A percentile compares a stretch with the other conserved stretches of the same genome.
Evolutionary conservation across 2,113 vertebrate genomes (phyloP).

Genomic region (Rhodinocichla rosea): DNA sequence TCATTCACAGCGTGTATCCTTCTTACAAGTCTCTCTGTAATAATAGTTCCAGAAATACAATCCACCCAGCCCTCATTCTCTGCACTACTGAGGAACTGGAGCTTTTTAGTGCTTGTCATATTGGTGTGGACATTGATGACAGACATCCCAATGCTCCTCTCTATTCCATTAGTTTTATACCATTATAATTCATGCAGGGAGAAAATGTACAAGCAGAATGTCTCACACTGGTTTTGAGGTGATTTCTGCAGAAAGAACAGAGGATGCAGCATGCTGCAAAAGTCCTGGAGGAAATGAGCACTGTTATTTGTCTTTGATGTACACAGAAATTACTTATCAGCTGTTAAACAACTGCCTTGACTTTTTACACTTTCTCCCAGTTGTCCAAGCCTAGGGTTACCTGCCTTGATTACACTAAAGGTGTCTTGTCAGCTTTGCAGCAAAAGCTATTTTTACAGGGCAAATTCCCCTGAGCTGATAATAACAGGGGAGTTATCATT

Average conservation of each 20-base stretch:
- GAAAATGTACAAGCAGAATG: neutral
- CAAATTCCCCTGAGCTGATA: neutral
- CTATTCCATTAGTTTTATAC: neutral
- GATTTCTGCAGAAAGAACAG: neutral
- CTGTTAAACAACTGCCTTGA: neutral
- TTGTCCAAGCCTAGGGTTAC: neutral
- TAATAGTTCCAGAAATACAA: conserved; percentile 60
- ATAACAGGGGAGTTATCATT: neutral
- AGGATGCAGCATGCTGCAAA: neutral
- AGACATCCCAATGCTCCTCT: neutral
- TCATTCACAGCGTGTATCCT: conserved; percentile 49
- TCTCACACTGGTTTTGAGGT: neutral
- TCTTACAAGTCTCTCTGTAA: conserved; percentile 43
- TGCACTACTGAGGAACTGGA: neutral
- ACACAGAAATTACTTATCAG: neutral
- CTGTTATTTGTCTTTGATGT: neutral
- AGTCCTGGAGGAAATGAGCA: neutral
- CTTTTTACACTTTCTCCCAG: neutral
- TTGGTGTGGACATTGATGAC: neutral
- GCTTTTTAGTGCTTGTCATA: conserved; percentile 6
- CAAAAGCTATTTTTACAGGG: neutral
- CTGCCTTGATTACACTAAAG: neutral
- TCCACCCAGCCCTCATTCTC: neutral
- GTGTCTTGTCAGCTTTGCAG: neutral
- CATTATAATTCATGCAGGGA: neutral